A percentile compares a stretch with the other conserved stretches of the same genome.
phyloP scores from a whole-genome alignment of 1,140 invertebrate genomes.

The Tribolium castaneum region DNA sequence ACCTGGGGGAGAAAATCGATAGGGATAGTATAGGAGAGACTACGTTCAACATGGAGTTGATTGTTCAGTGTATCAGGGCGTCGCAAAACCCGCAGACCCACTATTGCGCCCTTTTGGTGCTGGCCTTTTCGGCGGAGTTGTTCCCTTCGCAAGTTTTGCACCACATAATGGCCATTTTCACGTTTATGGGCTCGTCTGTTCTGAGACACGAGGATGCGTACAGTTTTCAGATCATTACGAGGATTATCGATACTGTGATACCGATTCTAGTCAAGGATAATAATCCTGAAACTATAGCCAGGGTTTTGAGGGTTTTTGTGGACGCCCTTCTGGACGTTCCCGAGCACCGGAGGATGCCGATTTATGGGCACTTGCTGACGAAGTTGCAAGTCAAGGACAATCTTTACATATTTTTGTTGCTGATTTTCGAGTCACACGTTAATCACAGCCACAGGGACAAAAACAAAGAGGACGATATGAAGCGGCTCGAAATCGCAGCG shows the following conservation, averaged over 20 bases:
- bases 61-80: slow-evolving; percentile 88
- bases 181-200: slow-evolving; percentile 93
- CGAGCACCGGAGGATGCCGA: slow-evolving; percentile 81
- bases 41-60: slow-evolving; percentile 81
- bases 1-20: slow-evolving; percentile 70
- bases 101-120: slow-evolving; percentile 86
- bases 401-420: slow-evolving; percentile 81
- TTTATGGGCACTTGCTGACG: slow-evolving; percentile 84
- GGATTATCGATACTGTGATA: slow-evolving; percentile 90
- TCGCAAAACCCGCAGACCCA: slow-evolving; percentile 95
- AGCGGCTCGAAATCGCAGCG: slow-evolving; percentile 77
- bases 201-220: slow-evolving; percentile 92
- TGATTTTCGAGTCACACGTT: slow-evolving; percentile 78
- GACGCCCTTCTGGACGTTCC: slow-evolving; percentile 91
- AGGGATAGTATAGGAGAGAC: slow-evolving; percentile 69
- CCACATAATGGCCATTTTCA: slow-evolving; percentile 95
- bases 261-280: slow-evolving; percentile 79
- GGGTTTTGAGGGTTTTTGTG: slow-evolving; percentile 88
- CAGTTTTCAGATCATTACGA: slow-evolving; percentile 91
- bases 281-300: slow-evolving; percentile 68
- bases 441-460: slow-evolving; percentile 66
- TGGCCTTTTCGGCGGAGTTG: slow-evolving; percentile 80
- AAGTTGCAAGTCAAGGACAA: slow-evolving; percentile 77
- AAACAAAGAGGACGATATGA: slow-evolving; percentile 52
- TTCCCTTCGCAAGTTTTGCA: slow-evolving; percentile 86